Evolutionary conservation across 2,888 invertebrate genomes (phyloP), one percentile per base, ranked within the genome.

Genomic region (Cybosia mesomella): DNA sequence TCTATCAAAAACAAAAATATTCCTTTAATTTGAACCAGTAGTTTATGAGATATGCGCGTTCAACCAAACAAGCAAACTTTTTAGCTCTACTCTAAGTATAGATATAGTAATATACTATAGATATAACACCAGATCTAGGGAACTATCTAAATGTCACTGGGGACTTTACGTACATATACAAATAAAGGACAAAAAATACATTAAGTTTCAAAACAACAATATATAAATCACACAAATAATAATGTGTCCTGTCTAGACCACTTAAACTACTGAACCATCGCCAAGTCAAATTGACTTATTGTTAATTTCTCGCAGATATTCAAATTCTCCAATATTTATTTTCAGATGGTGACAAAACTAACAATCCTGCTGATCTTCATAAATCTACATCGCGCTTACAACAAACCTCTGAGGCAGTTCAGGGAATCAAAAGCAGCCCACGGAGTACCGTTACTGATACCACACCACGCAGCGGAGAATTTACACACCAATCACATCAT

Each of bases 261-360:
- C 43, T 3, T 43, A 43, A 43, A 54, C 15, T 22, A 55, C 24
- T 22, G 2, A 9, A 54, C 22, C 22, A 54, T 54, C 11, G 7
- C 54, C n/a, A 49, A 9, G 49, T 18, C n/a, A 49, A 49, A 18
- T 18, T 18, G 13, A 39, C 13, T 18, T 18, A 28, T 28, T 28
- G n/a, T 39, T 0, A 7, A 0, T 18, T 5, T 18, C 18, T 49
- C 49, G n/a, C 18, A 18, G 18, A 43, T 18, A 18, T 43, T 43
- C 5, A 43, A 43, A 43, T 7, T 55, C 7, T 55, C 55, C 11
- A 24, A 55, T 34, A 10, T 72, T 70, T 39, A 11, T 89, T n/a
- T 87, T 3, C 87, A 91, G 91, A 90, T 89, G 89, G 82, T 83
- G 77, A 84, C 80, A 72, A 80, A 82, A 76, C 73, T 89, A 9